Percentiles rank a stretch among this genome's conserved stretches.
Conservation (phyloP, 2,113 vertebrate species). For the Elgaria multicarinata region DNA sequence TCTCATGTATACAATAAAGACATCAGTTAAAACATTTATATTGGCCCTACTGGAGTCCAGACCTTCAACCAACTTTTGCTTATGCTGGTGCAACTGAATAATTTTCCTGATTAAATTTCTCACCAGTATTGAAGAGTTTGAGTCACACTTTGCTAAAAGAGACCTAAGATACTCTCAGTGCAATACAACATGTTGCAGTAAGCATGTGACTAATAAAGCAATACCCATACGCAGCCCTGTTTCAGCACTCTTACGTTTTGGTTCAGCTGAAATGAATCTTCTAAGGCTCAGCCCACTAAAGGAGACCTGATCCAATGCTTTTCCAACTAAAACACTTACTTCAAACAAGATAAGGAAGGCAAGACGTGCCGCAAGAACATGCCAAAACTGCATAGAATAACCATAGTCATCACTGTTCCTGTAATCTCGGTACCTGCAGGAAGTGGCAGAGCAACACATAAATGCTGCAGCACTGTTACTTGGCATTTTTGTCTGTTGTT, state of each 20-base stretch:
- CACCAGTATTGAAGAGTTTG: not conserved
- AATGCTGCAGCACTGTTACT: not conserved
- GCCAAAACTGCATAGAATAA: conserved; percentile 87
- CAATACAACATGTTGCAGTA: not conserved
- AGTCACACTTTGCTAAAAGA: not conserved
- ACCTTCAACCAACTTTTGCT: not conserved
- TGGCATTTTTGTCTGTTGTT: not conserved
- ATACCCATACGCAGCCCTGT: too few relatives aligned
- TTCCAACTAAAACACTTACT: conserved; percentile 59
- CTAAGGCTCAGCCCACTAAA: not conserved
- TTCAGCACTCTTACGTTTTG: not conserved
- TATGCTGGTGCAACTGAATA: not conserved
- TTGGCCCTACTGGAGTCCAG: not conserved
- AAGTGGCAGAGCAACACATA: not conserved
- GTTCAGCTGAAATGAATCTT: not conserved
- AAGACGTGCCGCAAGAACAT: conserved; percentile 88
- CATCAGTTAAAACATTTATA: not conserved
- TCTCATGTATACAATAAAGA: not conserved
- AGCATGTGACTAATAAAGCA: not conserved
- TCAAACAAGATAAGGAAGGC: conserved; percentile 93
- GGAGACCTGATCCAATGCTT: not conserved
- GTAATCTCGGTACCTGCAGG: conserved; percentile 90
- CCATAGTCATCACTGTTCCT: conserved; percentile 77
- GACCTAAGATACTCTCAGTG: not conserved
- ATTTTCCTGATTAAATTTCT: not conserved